phyloP scores from a whole-genome alignment of 2,888 invertebrate genomes.

The Danaus chrysippus region DNA sequence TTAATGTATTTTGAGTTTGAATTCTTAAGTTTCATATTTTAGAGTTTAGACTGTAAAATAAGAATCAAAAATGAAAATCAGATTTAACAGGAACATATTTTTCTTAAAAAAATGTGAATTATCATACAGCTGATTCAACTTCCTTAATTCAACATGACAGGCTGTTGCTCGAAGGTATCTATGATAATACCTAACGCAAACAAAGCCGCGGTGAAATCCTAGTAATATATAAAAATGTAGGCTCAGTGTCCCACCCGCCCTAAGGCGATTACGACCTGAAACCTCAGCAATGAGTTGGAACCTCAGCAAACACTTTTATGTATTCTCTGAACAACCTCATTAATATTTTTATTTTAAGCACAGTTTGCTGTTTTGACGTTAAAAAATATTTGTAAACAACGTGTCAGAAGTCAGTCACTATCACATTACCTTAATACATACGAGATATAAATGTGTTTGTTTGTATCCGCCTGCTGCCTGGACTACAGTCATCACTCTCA shows the following conservation, averaged over 20 bases:
- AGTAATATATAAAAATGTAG: neutral
- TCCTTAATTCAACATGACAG: no score
- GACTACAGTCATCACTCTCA: neutral
- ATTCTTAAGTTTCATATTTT: no score
- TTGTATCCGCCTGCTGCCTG: neutral
- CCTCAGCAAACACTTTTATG: neutral
- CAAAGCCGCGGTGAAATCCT: neutral
- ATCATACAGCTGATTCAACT: no score
- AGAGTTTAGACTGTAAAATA: no score
- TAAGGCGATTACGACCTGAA: slow-evolving; percentile 7
- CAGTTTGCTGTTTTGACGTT: neutral
- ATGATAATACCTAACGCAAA: neutral
- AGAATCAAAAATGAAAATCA: no score
- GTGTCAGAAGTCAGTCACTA: neutral
- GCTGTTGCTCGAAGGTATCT: neutral
- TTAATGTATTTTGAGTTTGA: no score
- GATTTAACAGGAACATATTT: no score
- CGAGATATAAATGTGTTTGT: neutral
- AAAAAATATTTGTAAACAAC: neutral
- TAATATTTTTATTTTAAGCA: neutral
- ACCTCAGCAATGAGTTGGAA: slow-evolving; percentile 1
- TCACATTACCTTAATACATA: neutral
- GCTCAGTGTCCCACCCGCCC: neutral
- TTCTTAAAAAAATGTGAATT: no score
- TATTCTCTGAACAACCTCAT: neutral